phyloP scores from a whole-genome alignment of 2,797 vertebrate genomes.

The Fringilla coelebs region DNA sequence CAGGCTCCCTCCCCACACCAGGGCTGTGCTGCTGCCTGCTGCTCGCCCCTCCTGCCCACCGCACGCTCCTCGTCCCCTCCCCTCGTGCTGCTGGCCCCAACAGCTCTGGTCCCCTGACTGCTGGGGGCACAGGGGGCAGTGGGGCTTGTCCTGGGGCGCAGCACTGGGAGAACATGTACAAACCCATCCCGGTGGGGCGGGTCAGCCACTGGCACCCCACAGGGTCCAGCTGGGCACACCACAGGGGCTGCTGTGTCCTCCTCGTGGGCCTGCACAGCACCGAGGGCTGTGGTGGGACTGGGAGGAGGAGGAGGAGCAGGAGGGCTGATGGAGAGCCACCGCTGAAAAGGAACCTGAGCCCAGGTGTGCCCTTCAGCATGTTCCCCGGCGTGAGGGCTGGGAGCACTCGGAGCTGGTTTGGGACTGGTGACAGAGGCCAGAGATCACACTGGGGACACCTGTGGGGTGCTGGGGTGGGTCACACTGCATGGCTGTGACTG shows the following conservation, averaged over 20 bases:
- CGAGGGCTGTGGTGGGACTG: neutral
- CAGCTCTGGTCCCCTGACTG: no score
- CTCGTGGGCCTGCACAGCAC: neutral
- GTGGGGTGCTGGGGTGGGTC: rapidly evolving
- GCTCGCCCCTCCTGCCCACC: neutral
- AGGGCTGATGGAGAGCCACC: neutral
- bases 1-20: neutral
- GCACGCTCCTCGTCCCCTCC: neutral
- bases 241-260: neutral
- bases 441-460: rapidly evolving
- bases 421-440: rapidly evolving
- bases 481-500: rapidly evolving
- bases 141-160: neutral
- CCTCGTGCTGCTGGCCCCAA: neutral
- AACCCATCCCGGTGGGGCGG: rapidly evolving
- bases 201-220: neutral
- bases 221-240: neutral
- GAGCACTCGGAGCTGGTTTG: neutral
- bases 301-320: neutral
- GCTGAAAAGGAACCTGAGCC: no score
- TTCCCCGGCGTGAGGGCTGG: neutral
- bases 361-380: rapidly evolving
- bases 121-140: neutral
- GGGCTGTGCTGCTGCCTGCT: rapidly evolving
- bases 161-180: neutral